Evolutionary conservation across 2,113 vertebrate genomes (phyloP).

Genomic region (Edolisoma coerulescens): DNA sequence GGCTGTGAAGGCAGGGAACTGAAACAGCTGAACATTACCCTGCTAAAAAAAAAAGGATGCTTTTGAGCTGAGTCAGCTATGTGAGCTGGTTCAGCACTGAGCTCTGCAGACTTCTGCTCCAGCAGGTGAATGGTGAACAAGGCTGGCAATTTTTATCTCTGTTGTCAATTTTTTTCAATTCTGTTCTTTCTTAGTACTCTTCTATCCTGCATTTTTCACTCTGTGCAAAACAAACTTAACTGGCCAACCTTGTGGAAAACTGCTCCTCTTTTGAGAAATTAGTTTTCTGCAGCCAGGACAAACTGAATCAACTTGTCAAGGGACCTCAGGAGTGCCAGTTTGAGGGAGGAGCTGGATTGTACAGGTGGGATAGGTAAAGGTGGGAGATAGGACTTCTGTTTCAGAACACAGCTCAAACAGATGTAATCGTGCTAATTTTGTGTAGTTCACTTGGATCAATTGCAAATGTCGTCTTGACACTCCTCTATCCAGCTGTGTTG

Average conservation of each 20-base stretch:
- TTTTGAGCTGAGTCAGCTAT: not conserved
- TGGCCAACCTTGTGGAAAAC: not conserved
- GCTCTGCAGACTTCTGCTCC: not conserved
- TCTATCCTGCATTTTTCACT: not conserved
- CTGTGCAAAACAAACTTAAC: not conserved
- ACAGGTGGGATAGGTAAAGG: not conserved
- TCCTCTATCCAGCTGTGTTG: not conserved
- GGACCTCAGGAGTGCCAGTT: not conserved
- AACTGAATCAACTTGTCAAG: not conserved
- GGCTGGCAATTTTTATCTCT: not conserved
- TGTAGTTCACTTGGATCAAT: not conserved
- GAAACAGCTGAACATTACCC: not conserved
- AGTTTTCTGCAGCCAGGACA: not conserved
- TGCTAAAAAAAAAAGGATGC: not conserved
- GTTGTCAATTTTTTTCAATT: not conserved
- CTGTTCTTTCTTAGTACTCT: not conserved
- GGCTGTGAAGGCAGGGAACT: not conserved
- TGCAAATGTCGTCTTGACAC: not conserved
- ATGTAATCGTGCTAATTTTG: not conserved
- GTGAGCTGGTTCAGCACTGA: not conserved
- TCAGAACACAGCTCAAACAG: not conserved
- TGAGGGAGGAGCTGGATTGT: not conserved
- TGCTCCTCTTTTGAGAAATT: not conserved
- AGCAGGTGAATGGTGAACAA: not conserved
- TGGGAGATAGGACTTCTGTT: not conserved